These are phyloP conservation scores for Microhierax caerulescens DNA, from an alignment of 2,797 vertebrate species.

Conservation along the genomic window DNA sequence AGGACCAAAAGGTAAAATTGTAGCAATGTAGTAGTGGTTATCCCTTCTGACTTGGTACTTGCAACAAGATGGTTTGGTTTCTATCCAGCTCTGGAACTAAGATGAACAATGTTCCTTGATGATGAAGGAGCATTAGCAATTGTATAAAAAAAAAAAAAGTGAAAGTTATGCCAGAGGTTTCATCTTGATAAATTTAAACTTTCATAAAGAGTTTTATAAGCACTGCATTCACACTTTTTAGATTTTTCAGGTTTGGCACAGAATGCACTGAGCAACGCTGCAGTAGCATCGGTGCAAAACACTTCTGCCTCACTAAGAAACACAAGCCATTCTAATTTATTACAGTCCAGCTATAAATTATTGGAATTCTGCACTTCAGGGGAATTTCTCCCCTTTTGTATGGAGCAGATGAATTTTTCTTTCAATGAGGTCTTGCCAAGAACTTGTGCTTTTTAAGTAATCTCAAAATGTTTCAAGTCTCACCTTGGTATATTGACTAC, in stretches of 20 bases:
- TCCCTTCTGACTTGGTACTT: neutral
- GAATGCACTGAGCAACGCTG: neutral
- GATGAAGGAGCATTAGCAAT: neutral
- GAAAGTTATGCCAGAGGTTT: neutral
- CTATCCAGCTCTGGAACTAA: neutral
- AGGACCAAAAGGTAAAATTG: neutral
- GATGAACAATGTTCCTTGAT: neutral
- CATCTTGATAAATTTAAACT: neutral
- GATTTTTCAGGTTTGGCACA: neutral
- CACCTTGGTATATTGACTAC: neutral
- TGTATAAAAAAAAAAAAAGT: neutral
- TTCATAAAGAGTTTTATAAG: neutral
- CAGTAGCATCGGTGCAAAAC: neutral
- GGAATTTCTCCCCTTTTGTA: neutral
- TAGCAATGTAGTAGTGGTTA: neutral
- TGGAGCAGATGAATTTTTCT: neutral
- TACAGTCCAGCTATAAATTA: neutral
- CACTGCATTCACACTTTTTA: neutral
- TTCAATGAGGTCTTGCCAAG: neutral
- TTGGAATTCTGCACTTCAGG: neutral
- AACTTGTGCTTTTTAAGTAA: neutral
- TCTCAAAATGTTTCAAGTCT: neutral
- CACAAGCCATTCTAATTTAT: neutral
- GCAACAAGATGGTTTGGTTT: neutral
- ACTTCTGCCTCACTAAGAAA: neutral